Base-by-base conservation (phyloP, 2,888 invertebrate species). In the Piscicola geometra region DNA sequence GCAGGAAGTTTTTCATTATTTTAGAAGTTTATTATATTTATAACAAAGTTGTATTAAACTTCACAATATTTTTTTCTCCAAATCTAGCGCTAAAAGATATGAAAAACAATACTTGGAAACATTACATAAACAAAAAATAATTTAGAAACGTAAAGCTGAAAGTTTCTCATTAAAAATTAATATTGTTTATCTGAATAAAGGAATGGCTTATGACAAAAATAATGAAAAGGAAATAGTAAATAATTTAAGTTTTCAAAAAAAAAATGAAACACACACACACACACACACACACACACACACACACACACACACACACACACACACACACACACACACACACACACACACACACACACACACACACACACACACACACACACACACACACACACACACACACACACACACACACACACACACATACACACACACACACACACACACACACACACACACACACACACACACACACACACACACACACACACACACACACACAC, bases 1-100 rank as follows among this genome's bases (percentile, higher is more conserved):
- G 81, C 9, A 75, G 75, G n/a, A n/a, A 50, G 21, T 25, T 15
- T 25, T 18, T n/a, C n/a, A n/a, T n/a, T n/a, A n/a, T n/a, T n/a
- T n/a, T n/a, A n/a, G n/a, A n/a, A n/a, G n/a, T n/a, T n/a, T n/a
- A n/a, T n/a, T n/a, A n/a, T n/a, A n/a, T n/a, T n/a, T n/a, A n/a
- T n/a, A n/a, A n/a, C n/a, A n/a, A n/a, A n/a, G n/a, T n/a, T n/a
- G n/a, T n/a, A n/a, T n/a, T n/a, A n/a, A n/a, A n/a, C n/a, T n/a
- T n/a, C n/a, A n/a, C n/a, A n/a, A n/a, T n/a, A n/a, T n/a, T n/a
- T n/a, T n/a, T n/a, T n/a, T n/a, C n/a, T n/a, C n/a, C n/a, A n/a
- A n/a, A n/a, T n/a, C n/a, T n/a, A n/a, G n/a, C n/a, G n/a, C n/a
- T n/a, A n/a, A n/a, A n/a, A n/a, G n/a, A n/a, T n/a, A n/a, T n/a